Conservation (phyloP, 2,113 vertebrate species). For the Tragelaphus scriptus region DNA sequence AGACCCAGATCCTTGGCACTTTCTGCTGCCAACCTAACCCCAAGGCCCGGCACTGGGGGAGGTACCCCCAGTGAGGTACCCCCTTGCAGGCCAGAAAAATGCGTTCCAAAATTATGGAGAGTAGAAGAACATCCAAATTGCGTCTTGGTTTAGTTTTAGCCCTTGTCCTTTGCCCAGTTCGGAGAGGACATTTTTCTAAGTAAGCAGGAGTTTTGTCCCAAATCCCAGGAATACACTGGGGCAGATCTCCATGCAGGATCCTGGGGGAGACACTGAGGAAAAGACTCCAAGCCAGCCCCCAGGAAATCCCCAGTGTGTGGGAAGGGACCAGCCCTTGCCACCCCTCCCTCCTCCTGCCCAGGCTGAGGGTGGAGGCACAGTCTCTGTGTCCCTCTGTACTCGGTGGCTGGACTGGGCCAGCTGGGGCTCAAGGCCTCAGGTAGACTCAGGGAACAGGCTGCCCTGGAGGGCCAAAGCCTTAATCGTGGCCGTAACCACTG, state of each 20-base stretch:
- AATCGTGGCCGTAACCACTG: not conserved
- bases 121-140: not conserved
- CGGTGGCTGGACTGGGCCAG: not conserved
- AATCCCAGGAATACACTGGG: too few species aligned
- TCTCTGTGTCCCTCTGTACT: not conserved
- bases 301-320: fast-evolving
- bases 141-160: not conserved
- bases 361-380: not conserved
- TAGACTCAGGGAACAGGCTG: not conserved
- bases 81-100: not conserved
- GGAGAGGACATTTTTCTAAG: not conserved
- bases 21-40: not conserved
- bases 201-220: not conserved
- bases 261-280: not conserved
- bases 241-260: not conserved
- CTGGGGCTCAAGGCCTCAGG: not conserved
- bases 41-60: not conserved
- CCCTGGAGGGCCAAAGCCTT: not conserved
- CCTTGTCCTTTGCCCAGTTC: not conserved
- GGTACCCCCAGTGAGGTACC: not conserved
- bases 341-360: not conserved
- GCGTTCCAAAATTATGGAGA: slow-evolving; percentile 12
- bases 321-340: not conserved
- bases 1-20: not conserved
- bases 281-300: not conserved